phyloP scores from a whole-genome alignment of 2,113 vertebrate species.

The Apus apus region DNA sequence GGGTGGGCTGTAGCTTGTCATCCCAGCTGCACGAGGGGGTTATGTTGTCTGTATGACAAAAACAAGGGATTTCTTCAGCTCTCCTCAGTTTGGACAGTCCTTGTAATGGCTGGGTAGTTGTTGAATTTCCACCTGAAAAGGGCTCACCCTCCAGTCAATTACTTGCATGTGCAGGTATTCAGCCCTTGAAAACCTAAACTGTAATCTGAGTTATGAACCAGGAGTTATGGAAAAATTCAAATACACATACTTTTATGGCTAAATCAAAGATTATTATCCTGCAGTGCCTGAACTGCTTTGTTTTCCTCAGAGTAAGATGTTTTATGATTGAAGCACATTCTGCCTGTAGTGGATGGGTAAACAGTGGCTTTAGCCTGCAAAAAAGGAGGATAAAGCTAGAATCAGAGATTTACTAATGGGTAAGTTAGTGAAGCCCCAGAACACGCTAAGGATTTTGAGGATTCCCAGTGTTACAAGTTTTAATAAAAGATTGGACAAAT shows the following conservation, averaged over 20 bases:
- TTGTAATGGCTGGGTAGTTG: not conserved
- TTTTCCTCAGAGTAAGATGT: not conserved
- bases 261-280: not conserved
- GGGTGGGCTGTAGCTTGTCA: not conserved
- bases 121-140: not conserved
- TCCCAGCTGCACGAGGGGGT: not conserved
- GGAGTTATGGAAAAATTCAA: not conserved
- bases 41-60: not conserved
- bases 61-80: not conserved
- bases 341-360: not conserved
- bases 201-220: not conserved
- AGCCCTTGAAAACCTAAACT: not conserved
- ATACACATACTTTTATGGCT: not conserved
- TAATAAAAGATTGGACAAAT: not conserved
- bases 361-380: not conserved
- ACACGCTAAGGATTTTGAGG: not conserved
- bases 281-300: not conserved
- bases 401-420: not conserved
- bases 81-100: not conserved
- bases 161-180: not conserved
- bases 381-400: not conserved
- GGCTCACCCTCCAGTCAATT: not conserved
- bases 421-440: not conserved
- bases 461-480: not conserved
- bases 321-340: not conserved